Conservation (phyloP, 2,113 vertebrate species). For the Myotis yumanensis region DNA sequence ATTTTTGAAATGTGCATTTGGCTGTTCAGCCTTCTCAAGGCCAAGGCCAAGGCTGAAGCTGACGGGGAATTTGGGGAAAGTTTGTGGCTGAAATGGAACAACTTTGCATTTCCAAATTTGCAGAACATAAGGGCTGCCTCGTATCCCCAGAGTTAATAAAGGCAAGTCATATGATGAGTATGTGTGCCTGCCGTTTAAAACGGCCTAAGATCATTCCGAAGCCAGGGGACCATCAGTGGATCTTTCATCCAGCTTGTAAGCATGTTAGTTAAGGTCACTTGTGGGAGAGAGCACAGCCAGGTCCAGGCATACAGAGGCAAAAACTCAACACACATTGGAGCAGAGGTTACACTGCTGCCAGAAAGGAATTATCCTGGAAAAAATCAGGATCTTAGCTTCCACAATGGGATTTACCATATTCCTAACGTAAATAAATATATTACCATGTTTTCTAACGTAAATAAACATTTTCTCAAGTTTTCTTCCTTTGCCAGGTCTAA, state of each 20-base stretch:
- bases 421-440: neutral
- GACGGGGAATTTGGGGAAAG: neutral
- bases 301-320: neutral
- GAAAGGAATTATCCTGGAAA: neutral
- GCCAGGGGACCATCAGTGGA: neutral
- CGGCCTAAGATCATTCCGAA: neutral
- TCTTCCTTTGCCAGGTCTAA: neutral
- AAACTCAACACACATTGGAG: neutral
- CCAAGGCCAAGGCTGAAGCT: neutral
- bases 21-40: neutral
- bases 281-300: neutral
- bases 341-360: neutral
- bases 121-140: neutral
- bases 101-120: neutral
- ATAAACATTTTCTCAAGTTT: neutral
- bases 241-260: neutral
- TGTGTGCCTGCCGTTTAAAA: neutral
- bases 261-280: neutral
- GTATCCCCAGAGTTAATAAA: neutral
- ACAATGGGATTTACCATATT: neutral
- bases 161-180: neutral
- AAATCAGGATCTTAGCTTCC: neutral
- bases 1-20: neutral
- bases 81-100: neutral
- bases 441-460: neutral